These are phyloP conservation scores for Montipora capricornis DNA, from an alignment of 64 coral and sea anemone species.

Conservation along the genomic window DNA sequence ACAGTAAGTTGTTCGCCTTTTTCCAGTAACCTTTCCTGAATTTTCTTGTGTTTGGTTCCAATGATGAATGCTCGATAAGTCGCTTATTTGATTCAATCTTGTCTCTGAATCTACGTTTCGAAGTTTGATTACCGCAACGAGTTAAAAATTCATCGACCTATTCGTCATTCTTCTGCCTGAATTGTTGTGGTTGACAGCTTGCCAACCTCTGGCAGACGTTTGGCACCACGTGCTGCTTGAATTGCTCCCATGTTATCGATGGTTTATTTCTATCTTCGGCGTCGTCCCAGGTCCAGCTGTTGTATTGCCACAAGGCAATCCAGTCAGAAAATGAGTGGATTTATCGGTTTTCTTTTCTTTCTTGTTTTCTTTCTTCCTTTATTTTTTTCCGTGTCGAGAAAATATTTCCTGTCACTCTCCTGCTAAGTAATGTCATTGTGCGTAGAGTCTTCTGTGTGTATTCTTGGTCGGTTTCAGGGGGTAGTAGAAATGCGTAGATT, in stretches of 20 bases:
- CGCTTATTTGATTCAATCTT: slow-evolving; percentile 15
- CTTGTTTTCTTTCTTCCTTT: background rate
- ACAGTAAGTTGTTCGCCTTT: slow-evolving; percentile 43
- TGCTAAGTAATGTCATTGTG: too few relatives aligned
- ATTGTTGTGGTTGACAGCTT: too few relatives aligned
- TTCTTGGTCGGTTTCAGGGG: too few relatives aligned
- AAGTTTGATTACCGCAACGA: slow-evolving; percentile 58
- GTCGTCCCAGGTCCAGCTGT: slow-evolving; percentile 60
- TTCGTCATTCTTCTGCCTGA: too few relatives aligned
- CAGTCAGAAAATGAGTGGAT: too few relatives aligned
- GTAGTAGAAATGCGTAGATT: too few relatives aligned
- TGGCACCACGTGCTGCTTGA: background rate
- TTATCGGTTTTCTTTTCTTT: too few relatives aligned
- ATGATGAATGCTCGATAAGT: slow-evolving; percentile 70
- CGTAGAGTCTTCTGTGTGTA: too few relatives aligned
- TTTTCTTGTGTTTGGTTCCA: slow-evolving; percentile 45
- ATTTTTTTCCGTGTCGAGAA: too few relatives aligned
- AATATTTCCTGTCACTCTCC: too few relatives aligned
- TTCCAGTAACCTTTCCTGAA: slow-evolving; percentile 45
- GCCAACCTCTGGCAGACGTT: too few relatives aligned
- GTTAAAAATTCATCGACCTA: slow-evolving; percentile 28
- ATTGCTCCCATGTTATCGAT: slow-evolving; percentile 56
- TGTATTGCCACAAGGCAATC: background rate
- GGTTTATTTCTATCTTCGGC: slow-evolving; percentile 25
- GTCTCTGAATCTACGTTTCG: slow-evolving; percentile 58